Conservation (phyloP, 2,888 invertebrate genomes). For the Thereva unica region DNA sequence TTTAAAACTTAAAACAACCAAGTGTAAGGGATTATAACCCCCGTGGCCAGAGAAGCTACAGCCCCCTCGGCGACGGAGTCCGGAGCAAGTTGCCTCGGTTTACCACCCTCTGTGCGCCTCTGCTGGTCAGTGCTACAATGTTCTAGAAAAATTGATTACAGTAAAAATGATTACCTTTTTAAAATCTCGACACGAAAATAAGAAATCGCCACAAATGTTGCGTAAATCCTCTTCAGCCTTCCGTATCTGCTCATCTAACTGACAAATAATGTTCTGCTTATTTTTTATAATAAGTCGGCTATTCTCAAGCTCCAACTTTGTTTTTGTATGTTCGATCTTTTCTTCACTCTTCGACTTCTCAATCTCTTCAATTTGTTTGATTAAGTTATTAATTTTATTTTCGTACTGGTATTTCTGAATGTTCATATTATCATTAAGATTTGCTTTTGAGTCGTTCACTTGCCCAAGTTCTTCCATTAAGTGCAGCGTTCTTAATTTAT, state of each 20-base stretch:
- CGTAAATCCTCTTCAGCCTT: constrained; percentile 52
- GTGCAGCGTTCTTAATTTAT: constrained; percentile 65
- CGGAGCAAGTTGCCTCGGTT: too few relatives aligned
- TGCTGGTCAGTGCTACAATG: too few relatives aligned
- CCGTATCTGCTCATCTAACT: constrained; percentile 46
- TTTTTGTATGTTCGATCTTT: constrained; percentile 47
- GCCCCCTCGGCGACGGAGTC: too few relatives aligned
- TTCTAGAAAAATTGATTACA: too few relatives aligned
- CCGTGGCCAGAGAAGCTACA: too few relatives aligned
- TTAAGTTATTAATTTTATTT: constrained; percentile 48
- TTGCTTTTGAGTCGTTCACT: constrained; percentile 67
- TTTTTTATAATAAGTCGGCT: constrained; percentile 44
- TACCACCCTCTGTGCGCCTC: too few relatives aligned
- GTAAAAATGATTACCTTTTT: constrained; percentile 48
- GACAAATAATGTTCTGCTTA: constrained; percentile 47
- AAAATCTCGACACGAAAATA: constrained; percentile 55
- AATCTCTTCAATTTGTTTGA: constrained; percentile 45
- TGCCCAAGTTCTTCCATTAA: constrained; percentile 67
- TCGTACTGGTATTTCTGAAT: constrained; percentile 52
- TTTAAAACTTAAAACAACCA: too few relatives aligned
- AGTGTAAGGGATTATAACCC: too few relatives aligned
- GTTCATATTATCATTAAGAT: constrained; percentile 60
- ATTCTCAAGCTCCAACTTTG: constrained; percentile 50
- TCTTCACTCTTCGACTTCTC: constrained; percentile 46
- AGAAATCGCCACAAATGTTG: constrained; percentile 53